phyloP scores from a whole-genome alignment of 1,140 invertebrate genomes.

The Saccostrea cuccullata region DNA sequence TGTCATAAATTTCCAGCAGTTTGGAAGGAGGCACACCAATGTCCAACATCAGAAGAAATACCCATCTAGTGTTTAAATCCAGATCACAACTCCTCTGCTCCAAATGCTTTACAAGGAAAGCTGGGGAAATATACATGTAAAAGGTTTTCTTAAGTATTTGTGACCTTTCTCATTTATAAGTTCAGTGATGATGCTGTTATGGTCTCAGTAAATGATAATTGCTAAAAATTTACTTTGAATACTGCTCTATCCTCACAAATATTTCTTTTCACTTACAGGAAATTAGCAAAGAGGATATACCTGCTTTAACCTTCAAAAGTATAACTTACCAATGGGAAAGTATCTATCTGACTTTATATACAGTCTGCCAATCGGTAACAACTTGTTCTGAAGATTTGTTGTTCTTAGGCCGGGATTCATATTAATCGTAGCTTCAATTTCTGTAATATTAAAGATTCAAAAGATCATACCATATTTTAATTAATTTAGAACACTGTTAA shows the following conservation, averaged over 20 bases:
- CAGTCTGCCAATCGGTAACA: conserved; percentile 78
- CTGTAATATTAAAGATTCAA: conserved; percentile 48
- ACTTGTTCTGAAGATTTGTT: conserved; percentile 77
- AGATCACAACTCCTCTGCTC: conserved; percentile 76
- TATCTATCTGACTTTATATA: conserved; percentile 80
- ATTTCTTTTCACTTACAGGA: no score
- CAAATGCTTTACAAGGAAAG: conserved; percentile 79
- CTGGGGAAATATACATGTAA: conserved; percentile 72
- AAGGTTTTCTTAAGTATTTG: no score
- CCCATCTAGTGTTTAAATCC: conserved; percentile 76
- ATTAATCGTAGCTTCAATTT: conserved; percentile 56
- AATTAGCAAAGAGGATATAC: no score
- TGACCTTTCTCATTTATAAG: no score
- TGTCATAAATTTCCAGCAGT: conserved; percentile 80
- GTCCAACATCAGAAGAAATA: conserved; percentile 76
- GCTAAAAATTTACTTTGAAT: no score
- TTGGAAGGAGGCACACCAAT: conserved; percentile 77
- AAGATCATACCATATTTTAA: no score
- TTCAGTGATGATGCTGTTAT: no score
- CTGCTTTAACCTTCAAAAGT: no score
- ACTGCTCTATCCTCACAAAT: no score
- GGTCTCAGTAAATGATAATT: no score
- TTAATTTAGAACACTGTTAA: not conserved
- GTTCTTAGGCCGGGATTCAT: conserved; percentile 63
- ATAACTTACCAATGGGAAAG: conserved; percentile 80